Percentiles rank a stretch among this genome's conserved stretches.
phyloP scores from a whole-genome alignment of 2,113 vertebrate species.

The Naja naja region DNA sequence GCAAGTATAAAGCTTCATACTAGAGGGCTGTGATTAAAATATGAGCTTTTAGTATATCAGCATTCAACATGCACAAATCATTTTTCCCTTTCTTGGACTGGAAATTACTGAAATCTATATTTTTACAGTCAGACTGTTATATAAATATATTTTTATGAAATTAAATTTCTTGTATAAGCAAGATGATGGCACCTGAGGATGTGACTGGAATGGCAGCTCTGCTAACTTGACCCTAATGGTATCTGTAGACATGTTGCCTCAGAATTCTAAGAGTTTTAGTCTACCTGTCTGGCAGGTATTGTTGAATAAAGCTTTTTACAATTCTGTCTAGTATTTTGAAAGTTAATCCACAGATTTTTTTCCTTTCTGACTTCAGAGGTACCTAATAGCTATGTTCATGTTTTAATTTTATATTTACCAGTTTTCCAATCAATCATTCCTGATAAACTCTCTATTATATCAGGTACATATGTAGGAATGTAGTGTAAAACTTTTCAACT shows the following conservation, averaged over 20 bases:
- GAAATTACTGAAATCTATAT: slow-evolving; percentile 12
- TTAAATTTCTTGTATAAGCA: neutral
- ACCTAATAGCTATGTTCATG: slow-evolving; percentile 14
- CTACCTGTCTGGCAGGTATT: neutral
- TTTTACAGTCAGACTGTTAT: slow-evolving; percentile 16
- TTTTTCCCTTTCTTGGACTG: neutral
- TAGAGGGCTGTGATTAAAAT: neutral
- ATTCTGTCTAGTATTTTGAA: slow-evolving; percentile 17
- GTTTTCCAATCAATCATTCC: slow-evolving; percentile 2
- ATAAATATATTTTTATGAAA: neutral
- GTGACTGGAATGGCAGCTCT: neutral
- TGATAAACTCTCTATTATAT: neutral
- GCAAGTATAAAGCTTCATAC: slow-evolving; percentile 19
- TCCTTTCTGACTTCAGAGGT: slow-evolving; percentile 30
- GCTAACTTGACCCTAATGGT: neutral
- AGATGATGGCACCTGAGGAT: neutral
- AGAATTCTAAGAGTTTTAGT: neutral
- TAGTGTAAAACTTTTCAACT: slow-evolving; percentile 37
- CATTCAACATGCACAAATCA: neutral
- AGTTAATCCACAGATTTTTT: neutral
- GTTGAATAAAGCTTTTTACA: neutral
- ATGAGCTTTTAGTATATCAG: neutral
- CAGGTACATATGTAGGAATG: slow-evolving; percentile 45
- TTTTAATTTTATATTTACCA: slow-evolving; percentile 15
- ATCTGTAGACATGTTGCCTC: neutral